phyloP scores from a whole-genome alignment of 2,113 vertebrate species.

The Ageneiosus marmoratus region DNA sequence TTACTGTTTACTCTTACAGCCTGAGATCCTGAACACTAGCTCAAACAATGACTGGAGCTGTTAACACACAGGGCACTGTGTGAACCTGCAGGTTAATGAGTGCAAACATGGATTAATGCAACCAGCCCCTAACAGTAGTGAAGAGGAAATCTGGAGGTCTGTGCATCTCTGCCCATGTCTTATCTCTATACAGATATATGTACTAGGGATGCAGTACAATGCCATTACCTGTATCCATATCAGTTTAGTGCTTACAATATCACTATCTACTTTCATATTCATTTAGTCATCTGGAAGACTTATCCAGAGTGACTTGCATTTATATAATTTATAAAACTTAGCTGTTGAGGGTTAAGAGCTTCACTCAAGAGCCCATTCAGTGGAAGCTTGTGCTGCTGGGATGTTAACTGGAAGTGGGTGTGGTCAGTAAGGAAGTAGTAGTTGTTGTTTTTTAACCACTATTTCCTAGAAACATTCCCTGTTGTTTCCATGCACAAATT shows the following conservation, averaged over 20 bases:
- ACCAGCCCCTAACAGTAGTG: slow-evolving; percentile 20
- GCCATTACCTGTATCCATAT: not conserved
- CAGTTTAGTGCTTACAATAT: not conserved
- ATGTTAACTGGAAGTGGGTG: not conserved
- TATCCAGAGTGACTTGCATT: too few species aligned
- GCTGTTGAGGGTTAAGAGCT: too few species aligned
- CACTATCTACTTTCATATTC: not conserved
- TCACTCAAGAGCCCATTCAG: too few species aligned
- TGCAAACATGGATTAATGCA: slow-evolving; percentile 50
- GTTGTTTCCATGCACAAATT: not conserved
- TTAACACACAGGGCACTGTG: slow-evolving; percentile 28
- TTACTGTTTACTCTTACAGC: not conserved
- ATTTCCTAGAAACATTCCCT: not conserved
- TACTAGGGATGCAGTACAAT: not conserved
- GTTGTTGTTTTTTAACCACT: not conserved
- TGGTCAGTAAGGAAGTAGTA: not conserved
- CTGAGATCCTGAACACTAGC: not conserved
- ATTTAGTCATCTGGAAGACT: too few species aligned
- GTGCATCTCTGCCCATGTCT: not conserved
- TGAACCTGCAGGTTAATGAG: slow-evolving; percentile 52
- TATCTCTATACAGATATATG: not conserved
- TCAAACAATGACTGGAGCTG: slow-evolving; percentile 1
- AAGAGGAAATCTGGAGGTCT: not conserved
- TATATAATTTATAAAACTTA: too few species aligned
- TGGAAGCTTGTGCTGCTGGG: too few species aligned